These are phyloP conservation scores for Tympanoctomys barrerae DNA, from an alignment of 2,797 vertebrate species.

Conservation along the genomic window DNA sequence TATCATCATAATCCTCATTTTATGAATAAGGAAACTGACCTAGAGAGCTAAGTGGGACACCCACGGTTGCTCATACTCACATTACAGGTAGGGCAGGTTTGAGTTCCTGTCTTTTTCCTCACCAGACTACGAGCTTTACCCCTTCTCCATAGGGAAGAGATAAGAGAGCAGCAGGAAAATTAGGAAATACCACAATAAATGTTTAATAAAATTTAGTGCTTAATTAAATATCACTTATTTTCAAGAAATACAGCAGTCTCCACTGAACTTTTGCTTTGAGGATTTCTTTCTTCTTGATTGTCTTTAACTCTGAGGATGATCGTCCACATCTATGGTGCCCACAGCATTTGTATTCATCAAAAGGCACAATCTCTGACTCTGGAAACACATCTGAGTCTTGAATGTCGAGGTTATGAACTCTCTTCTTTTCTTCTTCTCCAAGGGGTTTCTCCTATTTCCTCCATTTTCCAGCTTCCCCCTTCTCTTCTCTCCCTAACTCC, in stretches of 20 bases:
- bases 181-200: neutral
- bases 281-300: neutral
- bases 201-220: neutral
- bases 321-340: neutral
- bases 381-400: neutral
- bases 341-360: neutral
- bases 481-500: neutral
- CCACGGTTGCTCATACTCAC: neutral
- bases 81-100: neutral
- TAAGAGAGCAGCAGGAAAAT: neutral
- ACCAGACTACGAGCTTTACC: neutral
- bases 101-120: neutral
- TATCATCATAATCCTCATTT: neutral
- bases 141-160: neutral
- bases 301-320: neutral
- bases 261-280: neutral
- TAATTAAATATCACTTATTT: slow-evolving; percentile 20
- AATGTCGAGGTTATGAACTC: neutral
- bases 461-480: neutral
- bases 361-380: fast-evolving
- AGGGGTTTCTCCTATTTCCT: neutral
- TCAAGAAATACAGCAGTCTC: neutral
- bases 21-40: neutral
- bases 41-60: neutral
- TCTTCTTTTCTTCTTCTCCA: neutral